These are phyloP conservation scores for Sphyrna mokarran DNA, from an alignment of 2,113 vertebrate species.

Conservation along the genomic window DNA sequence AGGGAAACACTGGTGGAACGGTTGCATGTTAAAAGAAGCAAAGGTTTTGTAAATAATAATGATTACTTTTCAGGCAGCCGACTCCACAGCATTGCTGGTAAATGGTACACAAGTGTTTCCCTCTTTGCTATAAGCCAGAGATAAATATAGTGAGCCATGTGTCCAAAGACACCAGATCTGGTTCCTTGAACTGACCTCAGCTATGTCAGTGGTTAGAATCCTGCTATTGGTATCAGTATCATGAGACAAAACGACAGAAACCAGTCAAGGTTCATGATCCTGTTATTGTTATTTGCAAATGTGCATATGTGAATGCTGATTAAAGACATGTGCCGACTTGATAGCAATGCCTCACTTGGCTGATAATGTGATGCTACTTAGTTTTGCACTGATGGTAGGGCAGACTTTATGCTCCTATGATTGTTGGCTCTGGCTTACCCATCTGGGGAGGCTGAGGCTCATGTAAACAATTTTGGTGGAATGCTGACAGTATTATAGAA, in stretches of 20 bases:
- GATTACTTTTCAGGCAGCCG: not conserved
- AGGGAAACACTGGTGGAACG: not conserved
- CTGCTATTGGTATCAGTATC: not conserved
- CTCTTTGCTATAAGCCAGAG: not conserved
- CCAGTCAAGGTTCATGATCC: not conserved
- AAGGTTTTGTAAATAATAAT: not conserved
- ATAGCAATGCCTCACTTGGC: not conserved
- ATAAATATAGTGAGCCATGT: not conserved
- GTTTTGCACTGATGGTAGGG: not conserved
- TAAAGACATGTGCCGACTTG: not conserved
- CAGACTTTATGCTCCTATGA: not conserved
- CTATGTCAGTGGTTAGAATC: no score
- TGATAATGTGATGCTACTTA: not conserved
- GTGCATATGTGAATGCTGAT: not conserved
- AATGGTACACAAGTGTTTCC: not conserved
- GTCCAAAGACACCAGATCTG: not conserved
- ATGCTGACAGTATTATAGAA: no score
- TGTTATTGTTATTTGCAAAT: not conserved
- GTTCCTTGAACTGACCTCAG: not conserved
- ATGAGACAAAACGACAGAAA: not conserved
- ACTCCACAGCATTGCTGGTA: not conserved
- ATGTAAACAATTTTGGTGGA: not conserved
- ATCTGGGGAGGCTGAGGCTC: not conserved
- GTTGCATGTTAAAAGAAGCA: not conserved
- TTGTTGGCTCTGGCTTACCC: not conserved